Percentiles rank a stretch among this genome's conserved stretches.
Evolutionary conservation across 2,888 invertebrate species (phyloP).

Genomic region (Hypena proboscidalis): DNA sequence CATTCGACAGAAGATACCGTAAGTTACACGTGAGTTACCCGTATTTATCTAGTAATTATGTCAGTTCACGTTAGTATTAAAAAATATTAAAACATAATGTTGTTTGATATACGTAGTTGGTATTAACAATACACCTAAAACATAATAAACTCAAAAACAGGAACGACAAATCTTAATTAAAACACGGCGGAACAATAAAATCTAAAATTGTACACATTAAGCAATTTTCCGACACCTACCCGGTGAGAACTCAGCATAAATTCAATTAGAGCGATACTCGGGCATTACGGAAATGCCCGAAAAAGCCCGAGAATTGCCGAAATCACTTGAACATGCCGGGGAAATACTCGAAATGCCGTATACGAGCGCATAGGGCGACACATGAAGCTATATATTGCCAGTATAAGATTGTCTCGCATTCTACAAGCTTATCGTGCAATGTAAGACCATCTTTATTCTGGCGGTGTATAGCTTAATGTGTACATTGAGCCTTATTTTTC

Average conservation of each 20-base stretch:
- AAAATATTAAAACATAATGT: too few relatives aligned
- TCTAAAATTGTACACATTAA: slow-evolving; percentile 6
- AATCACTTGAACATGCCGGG: slow-evolving; percentile 26
- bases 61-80: too few relatives aligned
- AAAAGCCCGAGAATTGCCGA: slow-evolving; percentile 23
- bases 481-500: slow-evolving; percentile 42
- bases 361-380: slow-evolving; percentile 28
- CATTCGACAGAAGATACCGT: too few relatives aligned
- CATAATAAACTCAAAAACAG: background rate
- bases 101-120: too few relatives aligned
- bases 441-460: too few relatives aligned
- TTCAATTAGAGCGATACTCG: slow-evolving; percentile 38
- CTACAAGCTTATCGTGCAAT: too few relatives aligned
- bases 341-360: slow-evolving; percentile 22
- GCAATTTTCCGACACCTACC: slow-evolving; percentile 11
- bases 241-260: slow-evolving; percentile 24
- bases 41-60: too few relatives aligned
- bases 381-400: too few relatives aligned
- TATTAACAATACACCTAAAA: background rate
- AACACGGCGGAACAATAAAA: background rate
- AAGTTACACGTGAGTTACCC: too few relatives aligned
- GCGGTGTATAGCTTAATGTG: too few relatives aligned
- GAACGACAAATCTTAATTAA: background rate
- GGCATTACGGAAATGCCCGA: slow-evolving; percentile 26
- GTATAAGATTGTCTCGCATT: too few relatives aligned